Conservation (phyloP, 2,888 invertebrate genomes). For the Rotaria sp. region DNA sequence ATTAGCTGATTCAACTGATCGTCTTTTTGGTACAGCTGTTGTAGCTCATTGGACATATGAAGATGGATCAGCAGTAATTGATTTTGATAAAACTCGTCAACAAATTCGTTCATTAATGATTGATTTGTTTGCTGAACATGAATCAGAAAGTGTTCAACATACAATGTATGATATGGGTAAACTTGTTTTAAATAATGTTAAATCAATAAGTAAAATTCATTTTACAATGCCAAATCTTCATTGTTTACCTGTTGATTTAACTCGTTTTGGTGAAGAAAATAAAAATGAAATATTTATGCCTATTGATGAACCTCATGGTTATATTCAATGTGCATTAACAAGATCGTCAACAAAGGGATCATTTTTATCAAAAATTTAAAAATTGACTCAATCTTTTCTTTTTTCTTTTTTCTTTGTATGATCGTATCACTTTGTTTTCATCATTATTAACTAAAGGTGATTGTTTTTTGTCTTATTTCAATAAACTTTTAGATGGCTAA, state of each 20-base stretch:
- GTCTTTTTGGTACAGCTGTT: conserved; percentile 71
- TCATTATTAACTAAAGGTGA: too few relatives aligned
- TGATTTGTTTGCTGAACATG: background rate
- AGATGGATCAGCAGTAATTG: conserved; percentile 62
- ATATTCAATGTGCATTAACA: background rate
- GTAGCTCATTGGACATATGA: conserved; percentile 68
- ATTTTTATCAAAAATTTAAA: background rate
- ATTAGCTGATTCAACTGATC: conserved; percentile 67
- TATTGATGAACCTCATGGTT: background rate
- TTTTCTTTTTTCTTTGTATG: background rate
- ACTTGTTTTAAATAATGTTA: background rate
- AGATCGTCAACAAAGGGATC: background rate
- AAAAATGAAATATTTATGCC: conserved; percentile 5
- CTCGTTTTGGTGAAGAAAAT: background rate
- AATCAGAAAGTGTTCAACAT: background rate
- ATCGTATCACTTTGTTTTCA: background rate
- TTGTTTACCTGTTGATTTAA: background rate
- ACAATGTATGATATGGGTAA: background rate
- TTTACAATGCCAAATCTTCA: background rate
- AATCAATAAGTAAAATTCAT: background rate
- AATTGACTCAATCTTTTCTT: background rate
- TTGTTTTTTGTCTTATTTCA: background rate
- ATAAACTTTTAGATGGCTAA: background rate
- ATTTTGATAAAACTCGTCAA: conserved; percentile 62
- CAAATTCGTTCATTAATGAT: background rate